Base-by-base conservation (phyloP, 2,888 invertebrate genomes). In the Chrysomela aeneicollis region DNA sequence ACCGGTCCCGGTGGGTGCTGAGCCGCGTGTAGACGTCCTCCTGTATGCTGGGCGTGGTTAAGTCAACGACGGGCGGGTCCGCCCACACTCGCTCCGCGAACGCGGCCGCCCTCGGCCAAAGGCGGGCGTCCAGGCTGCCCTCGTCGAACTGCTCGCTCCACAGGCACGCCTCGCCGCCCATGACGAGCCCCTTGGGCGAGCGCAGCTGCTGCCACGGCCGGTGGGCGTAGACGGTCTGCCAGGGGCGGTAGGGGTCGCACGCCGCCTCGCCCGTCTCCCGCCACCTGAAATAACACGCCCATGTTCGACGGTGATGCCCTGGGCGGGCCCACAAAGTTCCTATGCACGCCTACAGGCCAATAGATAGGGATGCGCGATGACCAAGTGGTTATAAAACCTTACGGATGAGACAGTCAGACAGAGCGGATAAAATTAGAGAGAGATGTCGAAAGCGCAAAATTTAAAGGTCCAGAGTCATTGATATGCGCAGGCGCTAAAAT, bases 191-290 rank as follows among this genome's bases (percentile, higher is more conserved):
- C 62, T 82, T 77, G 61, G 81, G 69, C 21, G 85, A 74, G 46
- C 81, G 81, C 79, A 84, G 82, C 32, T 83, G 84, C 65, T 86
- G 85, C 90, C 92, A 91, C 0, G 93, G 94, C 70, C 91, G 86
- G 81, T 94, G 94, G 80, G 90, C 91, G 83, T 94, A 95, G 54
- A 94, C 87, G 68, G 90, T 91, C 81, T 94, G 94, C 94, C 94
- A 94, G 54, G 92, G 91, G 65, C 92, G 88, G 82, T 94, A 95
- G 8, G 94, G 94, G 18, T 93, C 92, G 80, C 94, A 95, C 73
- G 94, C 92, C 0, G 92, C 93, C 73, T 92, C 92, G 1, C 92
- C 92, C 26, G 89, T 89, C 77, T 92, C 91, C 21, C 93, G 86
- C 94, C 94, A 94, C 69, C 90, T 90, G 52, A 15, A 63, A 37